Conservation (phyloP, 2,113 vertebrate species). For the Ictalurus furcatus region DNA sequence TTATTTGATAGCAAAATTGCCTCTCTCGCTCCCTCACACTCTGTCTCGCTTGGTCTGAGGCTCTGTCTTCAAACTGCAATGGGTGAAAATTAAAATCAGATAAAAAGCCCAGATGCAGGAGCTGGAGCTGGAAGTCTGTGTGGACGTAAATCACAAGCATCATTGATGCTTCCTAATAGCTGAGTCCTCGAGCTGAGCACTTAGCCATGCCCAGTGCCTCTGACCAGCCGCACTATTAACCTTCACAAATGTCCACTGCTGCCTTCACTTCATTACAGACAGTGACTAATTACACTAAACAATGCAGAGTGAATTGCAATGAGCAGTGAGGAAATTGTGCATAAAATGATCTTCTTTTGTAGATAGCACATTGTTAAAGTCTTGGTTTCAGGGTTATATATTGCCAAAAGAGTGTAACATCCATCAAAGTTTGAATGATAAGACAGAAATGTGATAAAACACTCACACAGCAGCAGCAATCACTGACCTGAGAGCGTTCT, state of each 20-base stretch:
- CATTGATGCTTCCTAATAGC: slow-evolving; percentile 31
- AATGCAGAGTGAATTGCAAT: slow-evolving; percentile 32
- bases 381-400: neutral
- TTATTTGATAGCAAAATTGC: slow-evolving; percentile 55
- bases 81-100: slow-evolving; percentile 54
- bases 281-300: slow-evolving; percentile 40
- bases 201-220: neutral
- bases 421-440: neutral
- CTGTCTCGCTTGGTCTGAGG: slow-evolving; percentile 1
- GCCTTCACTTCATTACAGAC: slow-evolving; percentile 3
- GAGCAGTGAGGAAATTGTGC: slow-evolving; percentile 10
- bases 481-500: neutral
- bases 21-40: neutral
- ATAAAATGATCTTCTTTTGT: neutral
- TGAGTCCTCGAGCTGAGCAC: slow-evolving; percentile 11
- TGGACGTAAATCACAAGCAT: slow-evolving; percentile 24
- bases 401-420: neutral
- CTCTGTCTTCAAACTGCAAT: slow-evolving; percentile 26
- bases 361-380: neutral
- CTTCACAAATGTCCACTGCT: slow-evolving; percentile 8
- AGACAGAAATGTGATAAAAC: neutral
- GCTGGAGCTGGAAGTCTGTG: slow-evolving; percentile 9
- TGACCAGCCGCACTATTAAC: slow-evolving; percentile 7
- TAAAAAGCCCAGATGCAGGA: slow-evolving; percentile 36
- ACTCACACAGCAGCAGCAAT: neutral